Percentiles rank a stretch among this genome's conserved stretches.
These are phyloP conservation scores for Lepidurus packardi DNA, from an alignment of 1,140 invertebrate genomes.

Conservation along the genomic window DNA sequence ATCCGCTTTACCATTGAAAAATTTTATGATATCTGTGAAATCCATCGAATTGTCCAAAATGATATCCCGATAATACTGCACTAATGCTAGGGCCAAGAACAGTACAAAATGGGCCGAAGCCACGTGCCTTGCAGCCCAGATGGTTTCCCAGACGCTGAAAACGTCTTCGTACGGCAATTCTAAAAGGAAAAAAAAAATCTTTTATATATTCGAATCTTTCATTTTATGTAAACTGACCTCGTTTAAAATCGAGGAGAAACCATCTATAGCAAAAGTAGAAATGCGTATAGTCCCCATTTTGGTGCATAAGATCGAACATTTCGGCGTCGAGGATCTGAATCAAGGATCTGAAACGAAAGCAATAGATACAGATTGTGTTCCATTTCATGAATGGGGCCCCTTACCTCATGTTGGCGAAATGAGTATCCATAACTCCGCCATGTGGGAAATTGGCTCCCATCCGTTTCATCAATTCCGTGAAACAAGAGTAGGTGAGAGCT, in stretches of 20 bases:
- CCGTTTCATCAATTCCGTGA: slow-evolving; percentile 80
- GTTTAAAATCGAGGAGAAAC: slow-evolving; percentile 72
- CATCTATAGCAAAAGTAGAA: slow-evolving; percentile 97
- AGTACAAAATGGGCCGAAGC: slow-evolving; percentile 83
- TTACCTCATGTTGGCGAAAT: slow-evolving; percentile 89
- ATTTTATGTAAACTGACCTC: slow-evolving; percentile 49
- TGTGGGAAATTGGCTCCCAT: slow-evolving; percentile 89
- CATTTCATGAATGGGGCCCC: slow-evolving; percentile 46
- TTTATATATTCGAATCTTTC: slow-evolving; percentile 5
- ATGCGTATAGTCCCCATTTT: slow-evolving; percentile 91
- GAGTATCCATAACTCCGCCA: slow-evolving; percentile 86
- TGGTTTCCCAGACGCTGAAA: slow-evolving; percentile 89
- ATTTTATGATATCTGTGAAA: slow-evolving; percentile 96
- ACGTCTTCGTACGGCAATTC: slow-evolving; percentile 88
- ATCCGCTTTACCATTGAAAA: slow-evolving; percentile 75
- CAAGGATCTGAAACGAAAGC: slow-evolving; percentile 51
- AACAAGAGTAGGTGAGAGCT: slow-evolving; percentile 83
- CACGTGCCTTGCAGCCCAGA: slow-evolving; percentile 86
- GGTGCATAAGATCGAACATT: slow-evolving; percentile 88
- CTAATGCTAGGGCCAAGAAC: slow-evolving; percentile 83
- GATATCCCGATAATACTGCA: slow-evolving; percentile 88
- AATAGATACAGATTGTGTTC: slow-evolving; percentile 26
- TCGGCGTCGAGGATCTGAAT: slow-evolving; percentile 87
- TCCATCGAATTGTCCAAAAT: slow-evolving; percentile 93
- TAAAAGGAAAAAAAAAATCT: slow-evolving; percentile 38